Conservation (phyloP, 2,888 invertebrate species). For the Caenorhabditis sp. region DNA sequence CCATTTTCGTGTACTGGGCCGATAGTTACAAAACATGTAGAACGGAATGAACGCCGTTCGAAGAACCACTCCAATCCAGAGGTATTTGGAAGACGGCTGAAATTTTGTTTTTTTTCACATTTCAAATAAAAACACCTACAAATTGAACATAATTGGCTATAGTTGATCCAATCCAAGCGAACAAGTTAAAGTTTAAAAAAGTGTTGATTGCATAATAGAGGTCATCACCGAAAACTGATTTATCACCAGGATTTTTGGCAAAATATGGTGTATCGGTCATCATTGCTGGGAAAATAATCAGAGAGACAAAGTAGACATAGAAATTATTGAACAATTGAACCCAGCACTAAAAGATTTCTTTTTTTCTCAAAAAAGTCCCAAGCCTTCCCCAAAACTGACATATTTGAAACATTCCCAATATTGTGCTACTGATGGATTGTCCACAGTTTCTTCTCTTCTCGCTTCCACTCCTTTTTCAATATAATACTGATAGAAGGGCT, state of each 20-base stretch:
- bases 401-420: slow-evolving; percentile 49
- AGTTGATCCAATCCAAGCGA: slow-evolving; percentile 89
- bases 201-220: slow-evolving; percentile 79
- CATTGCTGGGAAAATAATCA: slow-evolving; percentile 87
- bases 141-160: slow-evolving; percentile 82
- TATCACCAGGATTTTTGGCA: slow-evolving; percentile 10
- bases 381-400: slow-evolving; percentile 22
- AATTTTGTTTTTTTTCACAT: not conserved
- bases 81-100: slow-evolving; percentile 82
- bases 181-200: slow-evolving; percentile 90
- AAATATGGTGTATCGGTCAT: slow-evolving; percentile 48
- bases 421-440: slow-evolving; percentile 41
- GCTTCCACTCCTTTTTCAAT: slow-evolving; percentile 40
- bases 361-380: too few species aligned
- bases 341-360: slow-evolving; percentile 71
- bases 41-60: slow-evolving; percentile 86
- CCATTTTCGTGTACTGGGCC: slow-evolving; percentile 73
- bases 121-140: slow-evolving; percentile 71
- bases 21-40: slow-evolving; percentile 89
- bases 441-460: slow-evolving; percentile 33
- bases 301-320: slow-evolving; percentile 88
- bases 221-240: slow-evolving; percentile 44
- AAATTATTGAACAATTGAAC: slow-evolving; percentile 90
- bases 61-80: slow-evolving; percentile 80
- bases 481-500: slow-evolving; percentile 53